A percentile compares a stretch with the other conserved stretches of the same genome.
Evolutionary conservation across 2,888 invertebrate species (phyloP).

Genomic region (Clistopyga incitator): DNA sequence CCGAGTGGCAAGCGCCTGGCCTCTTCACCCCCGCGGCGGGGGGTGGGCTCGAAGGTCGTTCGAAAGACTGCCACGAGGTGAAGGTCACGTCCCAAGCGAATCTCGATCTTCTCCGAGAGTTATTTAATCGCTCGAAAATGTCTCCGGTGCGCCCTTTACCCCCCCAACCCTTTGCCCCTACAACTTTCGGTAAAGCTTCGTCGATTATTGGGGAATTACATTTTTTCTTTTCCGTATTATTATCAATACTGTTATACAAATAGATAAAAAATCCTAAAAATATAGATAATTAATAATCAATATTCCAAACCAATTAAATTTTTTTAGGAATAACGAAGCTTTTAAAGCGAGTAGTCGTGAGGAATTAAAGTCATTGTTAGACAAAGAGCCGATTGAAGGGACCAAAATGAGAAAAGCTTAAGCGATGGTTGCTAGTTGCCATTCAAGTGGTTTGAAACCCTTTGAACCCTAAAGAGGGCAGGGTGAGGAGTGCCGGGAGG

Average conservation of each 20-base stretch:
- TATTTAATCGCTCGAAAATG: slow-evolving; percentile 39
- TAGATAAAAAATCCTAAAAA: too few relatives aligned
- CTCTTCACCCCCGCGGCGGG: slow-evolving; percentile 32
- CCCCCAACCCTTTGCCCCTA: too few relatives aligned
- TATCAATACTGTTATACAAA: too few relatives aligned
- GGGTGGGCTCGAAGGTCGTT: slow-evolving; percentile 67
- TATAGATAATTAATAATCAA: too few relatives aligned
- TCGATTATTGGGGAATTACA: too few relatives aligned
- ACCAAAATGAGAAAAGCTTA: slow-evolving; percentile 1
- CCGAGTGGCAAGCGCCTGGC: slow-evolving; percentile 57
- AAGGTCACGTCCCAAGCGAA: slow-evolving; percentile 74
- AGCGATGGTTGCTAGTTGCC: slow-evolving; percentile 5
- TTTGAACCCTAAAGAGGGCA: slow-evolving; percentile 1
- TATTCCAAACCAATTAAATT: too few relatives aligned
- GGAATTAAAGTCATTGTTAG: too few relatives aligned
- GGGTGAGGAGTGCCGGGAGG: slow-evolving; percentile 46
- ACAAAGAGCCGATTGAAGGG: neutral
- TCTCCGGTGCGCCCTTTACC: neutral
- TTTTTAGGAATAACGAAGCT: too few relatives aligned
- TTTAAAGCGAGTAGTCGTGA: neutral
- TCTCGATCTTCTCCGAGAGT: slow-evolving; percentile 57
- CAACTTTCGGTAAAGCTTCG: too few relatives aligned
- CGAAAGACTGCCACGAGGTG: slow-evolving; percentile 69
- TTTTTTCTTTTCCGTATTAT: too few relatives aligned
- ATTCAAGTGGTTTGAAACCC: slow-evolving; percentile 2